A percentile compares a stretch with the other conserved stretches of the same genome.
Conservation (phyloP, 2,888 invertebrate genomes). For the Andrena haemorrhoa region DNA sequence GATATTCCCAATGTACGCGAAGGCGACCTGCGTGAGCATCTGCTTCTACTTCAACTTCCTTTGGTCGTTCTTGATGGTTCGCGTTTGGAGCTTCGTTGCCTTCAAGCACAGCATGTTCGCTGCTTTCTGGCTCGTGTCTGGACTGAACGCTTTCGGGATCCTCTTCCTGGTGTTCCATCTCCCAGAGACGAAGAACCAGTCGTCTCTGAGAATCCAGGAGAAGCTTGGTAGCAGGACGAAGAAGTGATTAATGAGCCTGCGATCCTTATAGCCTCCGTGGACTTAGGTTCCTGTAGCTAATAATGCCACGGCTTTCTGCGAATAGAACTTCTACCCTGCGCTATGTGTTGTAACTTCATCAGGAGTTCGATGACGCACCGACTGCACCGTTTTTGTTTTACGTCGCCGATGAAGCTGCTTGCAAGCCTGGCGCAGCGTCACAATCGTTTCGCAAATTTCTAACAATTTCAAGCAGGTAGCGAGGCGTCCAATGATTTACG, state of each 20-base stretch:
- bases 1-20: conserved; percentile 42
- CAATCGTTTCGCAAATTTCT: too few relatives aligned
- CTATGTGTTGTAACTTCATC: too few relatives aligned
- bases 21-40: conserved; percentile 14
- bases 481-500: too few relatives aligned
- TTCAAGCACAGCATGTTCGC: background rate
- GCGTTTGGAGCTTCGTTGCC: conserved; percentile 12
- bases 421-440: too few relatives aligned
- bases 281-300: background rate
- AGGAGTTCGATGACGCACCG: too few relatives aligned
- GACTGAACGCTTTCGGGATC: conserved; percentile 17
- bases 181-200: conserved; percentile 37
- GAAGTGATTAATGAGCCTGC: background rate
- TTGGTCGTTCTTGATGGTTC: conserved; percentile 4
- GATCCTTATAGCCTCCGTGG: background rate
- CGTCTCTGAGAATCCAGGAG: background rate
- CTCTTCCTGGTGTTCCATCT: conserved; percentile 22
- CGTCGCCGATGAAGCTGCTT: too few relatives aligned
- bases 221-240: background rate
- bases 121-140: conserved; percentile 29
- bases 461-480: too few relatives aligned
- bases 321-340: too few relatives aligned
- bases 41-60: conserved; percentile 10
- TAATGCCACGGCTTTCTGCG: too few relatives aligned
- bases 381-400: too few relatives aligned